These are phyloP conservation scores for Phenganax subtilis DNA, from an alignment of 92 coral and sea anemone genomes.

Conservation along the genomic window DNA sequence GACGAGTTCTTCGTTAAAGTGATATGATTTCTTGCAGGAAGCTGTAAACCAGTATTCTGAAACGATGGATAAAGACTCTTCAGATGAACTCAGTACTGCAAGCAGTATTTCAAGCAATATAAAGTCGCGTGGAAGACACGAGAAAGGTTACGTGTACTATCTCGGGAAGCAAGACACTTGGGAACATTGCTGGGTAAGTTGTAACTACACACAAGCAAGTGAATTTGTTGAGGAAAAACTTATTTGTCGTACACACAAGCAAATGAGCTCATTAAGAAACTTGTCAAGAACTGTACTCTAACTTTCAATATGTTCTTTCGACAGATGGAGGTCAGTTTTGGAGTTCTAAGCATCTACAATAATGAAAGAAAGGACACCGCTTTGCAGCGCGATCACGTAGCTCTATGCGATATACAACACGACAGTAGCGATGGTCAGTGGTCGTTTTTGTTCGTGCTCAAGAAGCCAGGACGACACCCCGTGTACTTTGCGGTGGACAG, in stretches of 20 bases:
- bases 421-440: slow-evolving; percentile 58
- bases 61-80: slow-evolving; percentile 36
- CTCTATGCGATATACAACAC: slow-evolving; percentile 33
- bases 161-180: slow-evolving; percentile 64
- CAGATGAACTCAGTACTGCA: slow-evolving; percentile 27
- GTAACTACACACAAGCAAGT: too few relatives aligned
- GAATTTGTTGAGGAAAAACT: background rate
- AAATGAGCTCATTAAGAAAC: background rate
- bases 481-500: slow-evolving; percentile 74
- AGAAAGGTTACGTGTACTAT: slow-evolving; percentile 62
- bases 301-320: background rate
- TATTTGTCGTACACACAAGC: background rate
- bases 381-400: slow-evolving; percentile 26
- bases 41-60: background rate
- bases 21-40: background rate
- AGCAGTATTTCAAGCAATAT: slow-evolving; percentile 11
- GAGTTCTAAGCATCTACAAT: slow-evolving; percentile 35
- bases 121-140: slow-evolving; percentile 22
- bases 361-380: slow-evolving; percentile 9
- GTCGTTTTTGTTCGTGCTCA: slow-evolving; percentile 66
- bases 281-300: background rate
- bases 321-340: slow-evolving; percentile 31
- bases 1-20: background rate
- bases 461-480: slow-evolving; percentile 62
- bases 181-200: slow-evolving; percentile 83